These are phyloP conservation scores for Enhydra lutris DNA, from an alignment of 2,113 vertebrate genomes.

Conservation along the genomic window DNA sequence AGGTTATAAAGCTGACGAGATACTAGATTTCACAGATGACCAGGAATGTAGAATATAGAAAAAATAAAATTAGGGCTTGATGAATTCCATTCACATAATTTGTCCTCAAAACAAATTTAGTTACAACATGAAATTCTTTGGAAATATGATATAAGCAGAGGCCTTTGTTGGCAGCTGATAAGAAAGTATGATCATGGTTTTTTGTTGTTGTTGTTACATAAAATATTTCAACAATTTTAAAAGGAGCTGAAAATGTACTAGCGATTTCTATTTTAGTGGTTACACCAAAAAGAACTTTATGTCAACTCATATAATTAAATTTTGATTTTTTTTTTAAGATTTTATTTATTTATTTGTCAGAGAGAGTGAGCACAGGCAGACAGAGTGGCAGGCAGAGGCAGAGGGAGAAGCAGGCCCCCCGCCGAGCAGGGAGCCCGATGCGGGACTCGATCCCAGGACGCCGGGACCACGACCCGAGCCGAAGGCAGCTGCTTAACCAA, in stretches of 20 bases:
- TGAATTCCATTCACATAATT: not conserved
- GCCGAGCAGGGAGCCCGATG: no score
- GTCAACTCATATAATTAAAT: not conserved
- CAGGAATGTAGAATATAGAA: not conserved
- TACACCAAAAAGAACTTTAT: not conserved
- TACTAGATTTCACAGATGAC: not conserved
- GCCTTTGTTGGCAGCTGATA: not conserved
- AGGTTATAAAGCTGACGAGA: not conserved
- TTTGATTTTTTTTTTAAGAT: no score
- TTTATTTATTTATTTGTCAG: no score
- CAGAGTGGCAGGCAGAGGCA: no score
- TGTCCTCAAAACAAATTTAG: constrained; percentile 5
- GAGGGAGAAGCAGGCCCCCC: no score
- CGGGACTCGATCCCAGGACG: no score
- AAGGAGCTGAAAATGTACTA: not conserved
- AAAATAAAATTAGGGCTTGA: not conserved
- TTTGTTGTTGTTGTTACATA: constrained; percentile 14
- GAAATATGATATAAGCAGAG: constrained; percentile 31
- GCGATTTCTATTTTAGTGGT: not conserved
- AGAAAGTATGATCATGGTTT: not conserved
- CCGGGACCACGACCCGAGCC: no score
- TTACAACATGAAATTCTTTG: not conserved
- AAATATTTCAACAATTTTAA: not conserved
- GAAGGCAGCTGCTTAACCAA: no score
- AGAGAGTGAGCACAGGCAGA: no score